Evolutionary conservation across 2,113 vertebrate genomes (phyloP), one percentile per base, ranked within the genome.

Genomic region (Pungitius pungitius): DNA sequence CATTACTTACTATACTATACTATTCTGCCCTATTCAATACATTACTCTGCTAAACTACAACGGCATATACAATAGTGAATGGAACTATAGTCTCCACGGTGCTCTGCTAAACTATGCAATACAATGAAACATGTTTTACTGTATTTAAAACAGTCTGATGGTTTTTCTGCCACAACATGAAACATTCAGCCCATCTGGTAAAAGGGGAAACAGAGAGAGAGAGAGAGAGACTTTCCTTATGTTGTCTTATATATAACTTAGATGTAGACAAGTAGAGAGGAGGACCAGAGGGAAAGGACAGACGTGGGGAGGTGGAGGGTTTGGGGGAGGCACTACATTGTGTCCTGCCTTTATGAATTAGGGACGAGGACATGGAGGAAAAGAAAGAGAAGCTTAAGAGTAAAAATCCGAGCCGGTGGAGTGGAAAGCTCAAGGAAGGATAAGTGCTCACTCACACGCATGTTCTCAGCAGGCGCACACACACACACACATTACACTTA

Each of bases 141-240:
- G 17, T 35, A 60, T 85, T 65, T 79, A 39, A 58, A 1, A 60
- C n/a, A 73, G 56, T 65, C 62, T 33, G 72, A 80, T 69, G 66
- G 63, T 52, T 57, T 64, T 35, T 73, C 72, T 67, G 54, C 61
- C 57, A 69, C 69, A 39, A 43, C 85, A 93, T 93, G 77, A 92
- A 92, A 93, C 91, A 93, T 93, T 92, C 43, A 92, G 49, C 9
- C n/a, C 33, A 33, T 72, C 79, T 45, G 59, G 82, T 89, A 78
- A 92, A 89, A 90, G 7, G 56, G 55, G 40, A 49, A 26, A 15
- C 1, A 26, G 14, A 30, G 18, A 27, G 12, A 59, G 22, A 70
- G 8, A 27, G 22, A 37, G 18, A 62, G 24, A 15, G 12, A 14
- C 52, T n/a, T 64, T 62, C 18, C 51, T 49, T 43, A 45, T 54